Percentiles rank a stretch among this genome's conserved stretches.
Conservation (phyloP, 2,113 vertebrate genomes). For the Syrrhaptes paradoxus region DNA sequence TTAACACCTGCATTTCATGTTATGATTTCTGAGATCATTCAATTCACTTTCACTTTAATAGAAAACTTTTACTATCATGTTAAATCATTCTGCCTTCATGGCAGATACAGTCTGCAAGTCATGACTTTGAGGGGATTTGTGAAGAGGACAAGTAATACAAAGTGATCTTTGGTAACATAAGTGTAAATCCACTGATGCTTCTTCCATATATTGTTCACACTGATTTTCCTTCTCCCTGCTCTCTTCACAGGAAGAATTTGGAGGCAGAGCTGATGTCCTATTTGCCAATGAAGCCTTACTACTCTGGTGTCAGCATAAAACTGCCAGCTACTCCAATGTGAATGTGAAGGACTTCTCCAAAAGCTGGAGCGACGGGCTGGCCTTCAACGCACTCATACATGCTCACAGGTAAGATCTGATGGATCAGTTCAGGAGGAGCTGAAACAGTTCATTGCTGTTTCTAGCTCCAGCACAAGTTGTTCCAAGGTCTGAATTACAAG, state of each 20-base stretch:
- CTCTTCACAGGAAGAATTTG: conserved; percentile 75
- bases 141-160: not conserved
- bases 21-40: not conserved
- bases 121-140: not conserved
- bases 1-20: not conserved
- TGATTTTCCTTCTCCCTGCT: not conserved
- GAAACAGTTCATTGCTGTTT: not conserved
- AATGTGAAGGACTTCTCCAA: conserved; percentile 86
- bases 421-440: not conserved
- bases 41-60: not conserved
- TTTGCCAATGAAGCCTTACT: conserved; percentile 90
- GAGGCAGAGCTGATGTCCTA: conserved; percentile 75
- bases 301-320: conserved; percentile 92
- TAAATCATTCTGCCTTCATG: not conserved
- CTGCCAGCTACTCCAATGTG: conserved; percentile 81
- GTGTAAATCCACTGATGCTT: not conserved
- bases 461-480: not conserved
- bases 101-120: not conserved
- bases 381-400: conserved; percentile 90
- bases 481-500: not conserved
- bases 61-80: not conserved
- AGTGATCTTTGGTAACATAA: not conserved
- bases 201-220: not conserved
- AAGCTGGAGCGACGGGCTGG: conserved; percentile 90
- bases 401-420: conserved; percentile 80